Evolutionary conservation across 2,888 invertebrate species (phyloP).

Genomic region (Hecatera dysodea): DNA sequence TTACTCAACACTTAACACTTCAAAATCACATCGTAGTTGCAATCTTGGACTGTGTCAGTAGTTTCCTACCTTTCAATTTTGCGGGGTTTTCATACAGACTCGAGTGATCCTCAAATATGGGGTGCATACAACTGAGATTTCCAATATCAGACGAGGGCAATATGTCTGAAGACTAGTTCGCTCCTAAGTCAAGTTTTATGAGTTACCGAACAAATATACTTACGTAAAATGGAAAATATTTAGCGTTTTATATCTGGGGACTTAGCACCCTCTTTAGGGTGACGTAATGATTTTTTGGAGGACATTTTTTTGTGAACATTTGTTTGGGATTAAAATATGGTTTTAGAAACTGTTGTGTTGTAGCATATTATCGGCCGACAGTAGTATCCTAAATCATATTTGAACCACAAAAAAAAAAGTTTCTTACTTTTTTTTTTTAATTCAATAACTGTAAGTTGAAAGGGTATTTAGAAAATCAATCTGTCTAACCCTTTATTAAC

Average conservation of each 20-base stretch:
- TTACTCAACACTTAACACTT: constrained; percentile 38
- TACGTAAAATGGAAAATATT: constrained; percentile 62
- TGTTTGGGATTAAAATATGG: constrained; percentile 6
- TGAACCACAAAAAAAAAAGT: no score
- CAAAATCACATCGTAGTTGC: constrained; percentile 54
- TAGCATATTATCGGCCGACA: no score
- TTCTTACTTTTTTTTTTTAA: no score
- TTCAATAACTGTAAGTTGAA: no score
- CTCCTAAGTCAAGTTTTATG: constrained; percentile 84
- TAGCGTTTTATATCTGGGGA: constrained; percentile 46
- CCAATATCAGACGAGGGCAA: constrained; percentile 80
- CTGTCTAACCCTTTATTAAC: no score
- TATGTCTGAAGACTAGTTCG: constrained; percentile 77
- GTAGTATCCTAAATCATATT: no score
- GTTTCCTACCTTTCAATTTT: constrained; percentile 71
- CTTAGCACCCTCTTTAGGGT: constrained; percentile 37
- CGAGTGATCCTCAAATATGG: constrained; percentile 81
- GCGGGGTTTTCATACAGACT: constrained; percentile 73
- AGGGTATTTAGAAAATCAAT: no score
- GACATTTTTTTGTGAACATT: constrained; percentile 1
- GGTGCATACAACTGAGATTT: constrained; percentile 79
- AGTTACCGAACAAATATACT: constrained; percentile 75
- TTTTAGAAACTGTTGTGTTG: neutral
- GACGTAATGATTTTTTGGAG: constrained; percentile 27
- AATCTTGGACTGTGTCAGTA: constrained; percentile 39